These are phyloP conservation scores for Brachyhypopomus gauderio DNA, from an alignment of 2,113 vertebrate genomes.

Conservation along the genomic window DNA sequence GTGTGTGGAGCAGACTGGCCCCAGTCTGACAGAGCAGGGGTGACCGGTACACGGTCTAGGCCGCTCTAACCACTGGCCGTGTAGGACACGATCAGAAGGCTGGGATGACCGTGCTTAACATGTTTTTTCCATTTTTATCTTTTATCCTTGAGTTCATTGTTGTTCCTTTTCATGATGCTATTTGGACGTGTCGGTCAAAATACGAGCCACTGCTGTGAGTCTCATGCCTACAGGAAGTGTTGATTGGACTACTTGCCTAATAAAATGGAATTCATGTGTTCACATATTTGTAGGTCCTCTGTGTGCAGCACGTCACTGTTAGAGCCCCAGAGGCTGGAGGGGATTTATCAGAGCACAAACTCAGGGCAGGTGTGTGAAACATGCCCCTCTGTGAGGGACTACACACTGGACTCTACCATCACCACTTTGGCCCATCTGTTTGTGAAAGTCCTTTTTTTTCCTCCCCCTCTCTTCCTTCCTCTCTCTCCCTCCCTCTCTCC, in stretches of 20 bases:
- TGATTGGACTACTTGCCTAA: neutral
- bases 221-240: neutral
- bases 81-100: neutral
- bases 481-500: neutral
- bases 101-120: neutral
- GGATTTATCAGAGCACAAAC: conserved; percentile 45
- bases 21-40: conserved; percentile 12
- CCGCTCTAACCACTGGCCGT: neutral
- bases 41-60: too few species aligned
- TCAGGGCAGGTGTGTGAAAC: conserved; percentile 56
- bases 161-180: neutral
- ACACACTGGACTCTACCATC: neutral
- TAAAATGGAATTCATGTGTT: neutral
- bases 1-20: neutral
- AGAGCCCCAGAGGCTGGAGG: conserved; percentile 17
- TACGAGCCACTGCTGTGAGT: neutral
- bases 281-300: too few species aligned
- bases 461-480: neutral
- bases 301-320: conserved; percentile 12
- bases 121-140: neutral
- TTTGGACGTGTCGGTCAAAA: neutral
- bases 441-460: conserved; percentile 25
- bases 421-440: conserved; percentile 55
- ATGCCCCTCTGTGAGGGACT: conserved; percentile 38
- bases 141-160: neutral